These are phyloP conservation scores for Suncus etruscus DNA, from an alignment of 2,113 vertebrate genomes.

Conservation along the genomic window DNA sequence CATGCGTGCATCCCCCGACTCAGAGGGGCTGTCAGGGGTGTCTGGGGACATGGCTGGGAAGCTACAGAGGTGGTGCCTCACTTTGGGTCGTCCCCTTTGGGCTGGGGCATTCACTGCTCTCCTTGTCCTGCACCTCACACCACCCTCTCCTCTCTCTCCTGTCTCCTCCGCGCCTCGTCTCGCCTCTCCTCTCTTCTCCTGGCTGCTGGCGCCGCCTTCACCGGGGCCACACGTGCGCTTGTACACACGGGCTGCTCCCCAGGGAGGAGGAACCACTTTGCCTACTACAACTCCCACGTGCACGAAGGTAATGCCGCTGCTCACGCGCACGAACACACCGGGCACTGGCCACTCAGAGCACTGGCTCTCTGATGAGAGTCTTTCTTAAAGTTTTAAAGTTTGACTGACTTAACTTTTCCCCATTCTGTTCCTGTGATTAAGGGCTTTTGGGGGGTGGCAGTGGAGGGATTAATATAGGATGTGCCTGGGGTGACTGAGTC, in stretches of 20 bases:
- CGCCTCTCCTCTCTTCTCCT: slow-evolving; percentile 88
- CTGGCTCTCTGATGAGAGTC: not conserved
- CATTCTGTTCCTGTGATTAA: no score
- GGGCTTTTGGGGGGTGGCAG: no score
- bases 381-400: not conserved
- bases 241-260: slow-evolving; percentile 91
- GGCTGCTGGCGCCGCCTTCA: slow-evolving; percentile 91
- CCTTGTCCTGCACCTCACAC: slow-evolving; percentile 79
- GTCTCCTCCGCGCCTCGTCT: slow-evolving; percentile 86
- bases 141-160: slow-evolving; percentile 92
- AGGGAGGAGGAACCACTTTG: slow-evolving; percentile 99
- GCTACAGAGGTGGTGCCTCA: not conserved
- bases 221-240: slow-evolving; percentile 88
- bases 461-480: not conserved
- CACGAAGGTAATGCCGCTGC: slow-evolving; percentile 92
- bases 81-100: not conserved
- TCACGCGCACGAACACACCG: slow-evolving; percentile 17
- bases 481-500: no score
- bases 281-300: slow-evolving; percentile 96
- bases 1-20: no score
- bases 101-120: not conserved
- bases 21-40: not conserved
- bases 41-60: not conserved
- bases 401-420: no score
- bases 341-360: not conserved